Evolutionary conservation across 2,888 invertebrate species (phyloP).

Genomic region (Neoascia interrupta): DNA sequence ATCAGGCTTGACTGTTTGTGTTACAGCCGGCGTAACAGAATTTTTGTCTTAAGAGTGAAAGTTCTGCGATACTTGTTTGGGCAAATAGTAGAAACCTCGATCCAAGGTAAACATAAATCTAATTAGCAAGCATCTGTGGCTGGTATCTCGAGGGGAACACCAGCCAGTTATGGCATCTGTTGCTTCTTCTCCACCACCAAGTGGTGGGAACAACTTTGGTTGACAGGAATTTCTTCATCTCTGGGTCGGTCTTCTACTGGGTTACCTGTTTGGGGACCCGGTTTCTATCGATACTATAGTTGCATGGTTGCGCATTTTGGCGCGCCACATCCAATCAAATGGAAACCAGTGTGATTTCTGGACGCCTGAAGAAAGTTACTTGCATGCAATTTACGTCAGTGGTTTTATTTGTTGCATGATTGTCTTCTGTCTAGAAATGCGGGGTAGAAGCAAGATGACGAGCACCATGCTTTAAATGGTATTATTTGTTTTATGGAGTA

Average conservation of each 20-base stretch:
- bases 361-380: conserved; percentile 45
- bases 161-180: conserved; percentile 18
- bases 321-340: conserved; percentile 1
- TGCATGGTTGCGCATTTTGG: conserved; percentile 22
- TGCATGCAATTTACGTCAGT: not conserved
- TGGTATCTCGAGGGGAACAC: not conserved
- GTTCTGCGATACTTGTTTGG: conserved; percentile 37
- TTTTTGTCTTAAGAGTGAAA: conserved; percentile 52
- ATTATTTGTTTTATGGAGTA: not conserved
- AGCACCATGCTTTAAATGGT: no score
- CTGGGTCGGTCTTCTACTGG: not conserved
- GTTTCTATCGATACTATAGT: not conserved
- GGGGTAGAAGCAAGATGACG: no score
- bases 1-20: no score
- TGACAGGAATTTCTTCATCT: conserved; percentile 39
- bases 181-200: no score
- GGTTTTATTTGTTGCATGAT: not conserved
- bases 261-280: not conserved
- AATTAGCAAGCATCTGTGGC: conserved; percentile 23
- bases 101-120: conserved; percentile 28
- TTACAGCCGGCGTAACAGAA: no score
- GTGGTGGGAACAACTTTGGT: conserved; percentile 24
- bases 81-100: conserved; percentile 22
- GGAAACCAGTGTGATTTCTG: conserved; percentile 3
- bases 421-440: no score